Percentiles rank a stretch among this genome's conserved stretches.
These are phyloP conservation scores for Lamprologus sp. DNA, from an alignment of 2,113 vertebrate genomes.

Conservation along the genomic window DNA sequence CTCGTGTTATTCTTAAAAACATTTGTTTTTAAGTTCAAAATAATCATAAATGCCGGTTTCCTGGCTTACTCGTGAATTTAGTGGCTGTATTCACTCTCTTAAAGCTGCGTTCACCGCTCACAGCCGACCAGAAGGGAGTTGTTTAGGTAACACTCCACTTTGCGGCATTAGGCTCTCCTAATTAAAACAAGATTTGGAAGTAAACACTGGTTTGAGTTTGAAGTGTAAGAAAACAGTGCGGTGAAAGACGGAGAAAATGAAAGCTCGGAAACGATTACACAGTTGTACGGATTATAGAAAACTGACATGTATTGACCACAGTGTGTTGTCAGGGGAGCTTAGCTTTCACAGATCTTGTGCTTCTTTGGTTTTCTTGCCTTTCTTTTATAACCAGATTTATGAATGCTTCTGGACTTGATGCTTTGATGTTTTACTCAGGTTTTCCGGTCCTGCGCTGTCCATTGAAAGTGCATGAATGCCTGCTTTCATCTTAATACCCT, in stretches of 20 bases:
- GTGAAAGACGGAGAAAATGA: background rate
- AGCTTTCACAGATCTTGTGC: background rate
- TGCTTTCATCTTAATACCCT: background rate
- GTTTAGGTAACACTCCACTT: background rate
- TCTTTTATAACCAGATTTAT: background rate
- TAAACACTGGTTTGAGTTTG: background rate
- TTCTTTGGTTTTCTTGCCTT: background rate
- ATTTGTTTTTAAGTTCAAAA: background rate
- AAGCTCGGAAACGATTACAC: background rate
- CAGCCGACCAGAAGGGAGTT: background rate
- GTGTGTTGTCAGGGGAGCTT: background rate
- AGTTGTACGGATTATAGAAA: background rate
- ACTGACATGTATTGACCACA: background rate
- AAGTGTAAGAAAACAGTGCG: background rate
- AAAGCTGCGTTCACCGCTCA: background rate
- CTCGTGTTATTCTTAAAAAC: background rate
- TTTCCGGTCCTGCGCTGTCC: background rate
- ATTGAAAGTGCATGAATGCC: background rate
- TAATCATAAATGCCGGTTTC: background rate
- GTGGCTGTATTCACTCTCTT: background rate
- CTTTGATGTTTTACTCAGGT: slow-evolving; percentile 14
- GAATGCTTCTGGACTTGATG: background rate
- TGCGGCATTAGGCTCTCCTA: background rate
- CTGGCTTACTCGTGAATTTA: background rate
- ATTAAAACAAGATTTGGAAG: background rate